A percentile compares a stretch with the other conserved stretches of the same genome.
phyloP scores from a whole-genome alignment of 2,113 vertebrate genomes.

The Sclerurus mexicanus region DNA sequence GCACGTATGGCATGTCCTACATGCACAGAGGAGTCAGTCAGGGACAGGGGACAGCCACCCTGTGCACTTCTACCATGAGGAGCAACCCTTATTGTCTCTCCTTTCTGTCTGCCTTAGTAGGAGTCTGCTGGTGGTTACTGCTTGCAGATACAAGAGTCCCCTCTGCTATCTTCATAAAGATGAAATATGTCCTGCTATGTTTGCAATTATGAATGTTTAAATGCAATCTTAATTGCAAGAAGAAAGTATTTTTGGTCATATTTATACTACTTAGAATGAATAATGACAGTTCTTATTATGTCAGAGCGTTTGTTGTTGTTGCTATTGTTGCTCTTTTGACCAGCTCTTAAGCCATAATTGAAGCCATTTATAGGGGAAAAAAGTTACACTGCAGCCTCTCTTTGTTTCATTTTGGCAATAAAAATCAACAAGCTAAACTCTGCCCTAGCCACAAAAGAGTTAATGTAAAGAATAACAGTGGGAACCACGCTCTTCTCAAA shows the following conservation, averaged over 20 bases:
- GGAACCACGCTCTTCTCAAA: slow-evolving; percentile 43
- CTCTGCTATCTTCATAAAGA: background rate
- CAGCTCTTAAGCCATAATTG: background rate
- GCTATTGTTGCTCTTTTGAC: background rate
- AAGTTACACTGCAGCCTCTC: background rate
- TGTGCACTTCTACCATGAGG: background rate
- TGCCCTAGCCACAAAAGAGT: slow-evolving; percentile 25
- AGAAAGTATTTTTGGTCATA: background rate
- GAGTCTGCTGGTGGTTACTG: background rate
- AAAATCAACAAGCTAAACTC: background rate
- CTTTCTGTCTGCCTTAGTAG: background rate
- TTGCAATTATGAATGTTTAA: slow-evolving; percentile 24
- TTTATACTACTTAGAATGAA: slow-evolving; percentile 14
- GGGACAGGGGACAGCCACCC: background rate
- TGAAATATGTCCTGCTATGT: slow-evolving; percentile 6
- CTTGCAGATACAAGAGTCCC: background rate
- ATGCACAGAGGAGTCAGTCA: background rate
- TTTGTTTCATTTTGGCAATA: background rate
- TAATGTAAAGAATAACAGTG: slow-evolving; percentile 47
- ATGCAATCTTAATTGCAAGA: slow-evolving; percentile 11
- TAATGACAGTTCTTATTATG: background rate
- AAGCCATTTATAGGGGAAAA: background rate
- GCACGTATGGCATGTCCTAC: background rate
- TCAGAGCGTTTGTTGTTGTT: background rate
- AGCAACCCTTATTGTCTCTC: background rate